Evolutionary conservation across 2,797 vertebrate species (phyloP), one percentile per base, ranked within the genome.

Genomic region (Sebastes taczanowskii): DNA sequence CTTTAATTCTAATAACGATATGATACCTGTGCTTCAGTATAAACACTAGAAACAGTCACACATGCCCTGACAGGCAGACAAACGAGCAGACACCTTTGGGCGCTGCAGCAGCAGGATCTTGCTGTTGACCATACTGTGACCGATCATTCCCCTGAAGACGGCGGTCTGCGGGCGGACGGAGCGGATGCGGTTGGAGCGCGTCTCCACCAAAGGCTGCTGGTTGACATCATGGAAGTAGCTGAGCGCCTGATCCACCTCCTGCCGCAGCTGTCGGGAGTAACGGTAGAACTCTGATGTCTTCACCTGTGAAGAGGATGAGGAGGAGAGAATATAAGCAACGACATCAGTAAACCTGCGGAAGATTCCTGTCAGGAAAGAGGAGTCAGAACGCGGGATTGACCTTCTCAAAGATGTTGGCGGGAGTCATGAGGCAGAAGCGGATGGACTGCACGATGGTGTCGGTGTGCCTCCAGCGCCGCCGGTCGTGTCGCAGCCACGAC

Each of bases 111-210:
- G 97, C 81, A 99, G 97, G 90, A 99, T 99, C 95, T 99, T 99
- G 94, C 97, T 99, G 94, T 99, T 99, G 88, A 99, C 98, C 98
- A 99, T 99, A 91, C 98, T 99, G 95, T 99, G 98, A 78, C 98
- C 98, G 86, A 99, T 99, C 98, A 99, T 99, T 61, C 98, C 98
- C 88, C 98, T 95, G 95, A 99, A 99, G 73, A 99, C 98, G 75
- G 98, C 97, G 20, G 98, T 99, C 95, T 99, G 98, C 11, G 97
- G 97, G 80, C 98, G 97, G 75, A 97, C 96, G 11, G 98, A 99
- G 90, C 98, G 97, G 88, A 99, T 99, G 58, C 97, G 97, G 95
- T 98, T 99, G 76, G 97, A 97, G 89, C 97, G 97, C 84, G 97
- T 97, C 88, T 97, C 98, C 92, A 98, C 96, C 93, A 99, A 93